Evolutionary conservation across 2,888 invertebrate species (phyloP).

Genomic region (Archaeoteleia sp.): DNA sequence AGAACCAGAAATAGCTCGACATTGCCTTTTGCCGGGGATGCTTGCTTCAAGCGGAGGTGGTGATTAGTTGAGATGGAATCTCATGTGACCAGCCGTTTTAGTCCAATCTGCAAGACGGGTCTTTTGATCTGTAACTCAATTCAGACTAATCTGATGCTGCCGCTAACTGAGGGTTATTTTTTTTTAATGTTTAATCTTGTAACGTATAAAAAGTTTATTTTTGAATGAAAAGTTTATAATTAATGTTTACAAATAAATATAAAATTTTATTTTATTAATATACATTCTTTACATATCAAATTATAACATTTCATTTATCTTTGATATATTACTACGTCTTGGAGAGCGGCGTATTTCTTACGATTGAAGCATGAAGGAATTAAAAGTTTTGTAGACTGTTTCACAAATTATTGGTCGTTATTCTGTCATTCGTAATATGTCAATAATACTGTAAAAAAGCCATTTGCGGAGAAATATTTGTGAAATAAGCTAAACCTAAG

Average conservation of each 20-base stretch:
- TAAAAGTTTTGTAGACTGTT: slow-evolving; percentile 17
- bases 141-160: slow-evolving; percentile 89
- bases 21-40: slow-evolving; percentile 76
- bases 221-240: too few relatives aligned
- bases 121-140: slow-evolving; percentile 83
- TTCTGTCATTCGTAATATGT: not conserved
- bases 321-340: too few relatives aligned
- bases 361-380: too few relatives aligned
- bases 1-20: slow-evolving; percentile 84
- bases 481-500: slow-evolving; percentile 62
- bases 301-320: slow-evolving; percentile 2
- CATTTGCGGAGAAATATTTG: slow-evolving; percentile 52
- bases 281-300: not conserved
- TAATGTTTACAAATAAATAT: too few relatives aligned
- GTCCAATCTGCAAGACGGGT: slow-evolving; percentile 84
- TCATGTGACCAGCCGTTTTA: slow-evolving; percentile 83
- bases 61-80: slow-evolving; percentile 81
- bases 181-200: slow-evolving; percentile 13
- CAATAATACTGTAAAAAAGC: not conserved
- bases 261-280: not conserved
- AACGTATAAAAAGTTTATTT: not conserved
- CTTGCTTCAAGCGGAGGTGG: slow-evolving; percentile 74
- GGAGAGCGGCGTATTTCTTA: too few relatives aligned
- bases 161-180: slow-evolving; percentile 72
- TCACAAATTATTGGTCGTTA: slow-evolving; percentile 26